Conservation (phyloP, 30 jellyfish, hydroid and myxozoan species). For the Clytia hemisphaerica region DNA sequence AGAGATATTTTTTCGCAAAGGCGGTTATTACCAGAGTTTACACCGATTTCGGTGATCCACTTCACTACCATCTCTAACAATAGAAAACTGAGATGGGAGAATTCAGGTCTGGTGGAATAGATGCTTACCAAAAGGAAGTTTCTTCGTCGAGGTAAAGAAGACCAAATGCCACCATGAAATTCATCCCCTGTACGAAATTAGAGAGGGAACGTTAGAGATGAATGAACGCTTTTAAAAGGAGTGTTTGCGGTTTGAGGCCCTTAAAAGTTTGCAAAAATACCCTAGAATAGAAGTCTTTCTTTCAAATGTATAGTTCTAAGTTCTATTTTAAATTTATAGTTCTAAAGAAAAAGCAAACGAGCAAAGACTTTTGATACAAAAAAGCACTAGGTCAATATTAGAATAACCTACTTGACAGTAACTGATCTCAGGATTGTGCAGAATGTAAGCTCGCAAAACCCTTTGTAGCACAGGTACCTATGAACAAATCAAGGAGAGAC, state of each 20-base stretch:
- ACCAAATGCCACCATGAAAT: conserved; percentile 81
- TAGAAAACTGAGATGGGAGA: no score
- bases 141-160: conserved; percentile 62
- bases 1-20: no score
- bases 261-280: neutral
- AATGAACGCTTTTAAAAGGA: no score
- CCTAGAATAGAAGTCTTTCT: no score
- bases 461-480: conserved; percentile 53
- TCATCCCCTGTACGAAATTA: conserved; percentile 64
- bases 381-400: no score
- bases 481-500: neutral
- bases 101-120: neutral
- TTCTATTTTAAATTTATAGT: no score
- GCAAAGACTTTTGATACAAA: neutral
- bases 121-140: conserved; percentile 63
- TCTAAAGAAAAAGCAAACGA: neutral
- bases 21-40: no score
- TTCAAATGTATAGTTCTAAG: no score
- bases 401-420: conserved; percentile 73
- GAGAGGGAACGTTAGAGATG: no score
- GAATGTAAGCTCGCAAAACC: conserved; percentile 54
- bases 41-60: no score
- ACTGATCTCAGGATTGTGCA: conserved; percentile 85
- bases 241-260: neutral
- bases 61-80: no score